Base-by-base conservation (phyloP, 2,113 vertebrate species). In the Cairina moschata region DNA sequence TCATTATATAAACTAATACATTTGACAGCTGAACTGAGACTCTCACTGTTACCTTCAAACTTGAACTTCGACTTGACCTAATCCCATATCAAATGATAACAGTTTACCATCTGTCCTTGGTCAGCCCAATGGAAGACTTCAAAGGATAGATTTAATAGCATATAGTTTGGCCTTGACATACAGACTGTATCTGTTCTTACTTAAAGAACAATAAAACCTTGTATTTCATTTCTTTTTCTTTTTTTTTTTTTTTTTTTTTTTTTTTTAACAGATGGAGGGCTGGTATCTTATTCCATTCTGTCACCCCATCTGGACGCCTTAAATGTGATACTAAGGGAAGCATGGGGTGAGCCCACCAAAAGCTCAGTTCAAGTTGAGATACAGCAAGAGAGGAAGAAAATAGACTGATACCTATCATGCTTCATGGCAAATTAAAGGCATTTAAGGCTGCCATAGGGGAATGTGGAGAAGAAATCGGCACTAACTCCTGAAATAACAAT, bases 21-120 rank as follows among this genome's bases (percentile, higher is more conserved):
- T 96, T 94, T 68, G 75, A 95, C 91, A 92, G 92, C 86, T 95
- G 94, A 93, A 86, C 75, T 77, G 92, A 91, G 92, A 90, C 89
- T 83, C 86, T 97, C 73, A 86, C 89, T 96, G 95, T 95, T 94
- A 74, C 96, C 98, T 98, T 98, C 97, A 96, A 69, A 97, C 98
- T 95, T 98, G 98, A 98, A 98, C 98, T 98, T 98, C 96, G 97
- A 98, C 98, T 98, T 99, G 98, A 98, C 98, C 95, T 91, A 93
- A 97, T 97, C 97, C 94, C 79, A 12, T 97, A 98, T 98, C 98
- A 48, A 98, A 98, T 98, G 98, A 98, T 98, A 97, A 97, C 97
- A 97, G 95, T 82, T 92, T 95, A 95, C 99, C 99, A 98, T 99
- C 98, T 99, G 99, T 98, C 98, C 97, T 89, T 84, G 91, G 97